Evolutionary conservation across 2,888 invertebrate species (phyloP).

Genomic region (Nipponacmea schrenckii): DNA sequence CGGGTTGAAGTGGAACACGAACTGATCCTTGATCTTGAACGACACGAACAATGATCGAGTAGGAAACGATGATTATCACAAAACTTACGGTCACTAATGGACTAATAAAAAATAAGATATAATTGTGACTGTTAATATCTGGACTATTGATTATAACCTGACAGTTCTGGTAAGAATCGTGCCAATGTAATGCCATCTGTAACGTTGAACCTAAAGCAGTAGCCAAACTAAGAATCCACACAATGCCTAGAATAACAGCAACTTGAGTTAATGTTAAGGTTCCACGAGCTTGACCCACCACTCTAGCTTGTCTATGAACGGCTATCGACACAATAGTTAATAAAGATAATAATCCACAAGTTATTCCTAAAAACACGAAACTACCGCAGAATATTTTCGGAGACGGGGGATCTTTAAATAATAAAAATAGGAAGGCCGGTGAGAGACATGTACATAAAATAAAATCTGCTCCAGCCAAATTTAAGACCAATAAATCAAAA

Average conservation of each 20-base stretch:
- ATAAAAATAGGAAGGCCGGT: conserved; percentile 49
- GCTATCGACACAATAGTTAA: conserved; percentile 54
- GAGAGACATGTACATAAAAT: conserved; percentile 51
- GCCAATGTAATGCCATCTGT: conserved; percentile 48
- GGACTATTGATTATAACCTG: conserved; percentile 45
- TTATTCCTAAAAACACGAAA: conserved; percentile 47
- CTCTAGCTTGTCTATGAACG: conserved; percentile 45
- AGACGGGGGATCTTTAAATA: conserved; percentile 48
- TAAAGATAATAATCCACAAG: conserved; percentile 47
- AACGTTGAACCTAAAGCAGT: conserved; percentile 48
- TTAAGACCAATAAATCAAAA: conserved; percentile 50
- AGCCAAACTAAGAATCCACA: conserved; percentile 48
- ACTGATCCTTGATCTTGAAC: conserved; percentile 39
- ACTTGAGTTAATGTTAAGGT: conserved; percentile 42
- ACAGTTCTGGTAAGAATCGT: conserved; percentile 40
- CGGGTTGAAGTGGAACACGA: neutral
- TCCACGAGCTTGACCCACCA: conserved; percentile 42
- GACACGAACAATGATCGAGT: conserved; percentile 44
- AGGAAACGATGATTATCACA: conserved; percentile 41
- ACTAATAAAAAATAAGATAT: conserved; percentile 51
- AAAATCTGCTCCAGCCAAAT: conserved; percentile 53
- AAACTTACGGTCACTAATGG: conserved; percentile 47
- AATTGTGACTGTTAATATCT: conserved; percentile 42
- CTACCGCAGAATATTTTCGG: conserved; percentile 52
- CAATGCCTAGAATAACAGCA: conserved; percentile 37